Base-by-base conservation (phyloP, 1,140 invertebrate genomes). In the Drosophila sturtevanti region DNA sequence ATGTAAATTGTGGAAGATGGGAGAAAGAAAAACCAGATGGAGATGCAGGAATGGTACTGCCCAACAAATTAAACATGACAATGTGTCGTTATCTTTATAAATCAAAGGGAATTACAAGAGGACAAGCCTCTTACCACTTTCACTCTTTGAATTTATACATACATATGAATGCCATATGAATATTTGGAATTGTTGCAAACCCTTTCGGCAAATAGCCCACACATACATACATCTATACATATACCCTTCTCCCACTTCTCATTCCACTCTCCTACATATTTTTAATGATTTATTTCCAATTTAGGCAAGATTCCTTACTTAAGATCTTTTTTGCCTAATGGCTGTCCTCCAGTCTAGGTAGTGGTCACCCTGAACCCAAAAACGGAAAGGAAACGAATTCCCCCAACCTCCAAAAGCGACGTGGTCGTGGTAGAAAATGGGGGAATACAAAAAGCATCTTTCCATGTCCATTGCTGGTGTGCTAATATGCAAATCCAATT, bases 401-500 rank as follows among this genome's bases (percentile, higher is more conserved):
- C 56, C 61, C 16, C 1, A 1, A 4, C 7, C 12, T 12, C 0
- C n/a, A 64, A 56, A 14, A 31, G 44, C 62, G 54, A 21, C 44
- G 37, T n/a, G n/a, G 34, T n/a, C n/a, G n/a, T n/a, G n/a, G n/a
- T 12, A 44, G 64, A 0, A 31, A 31, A 31, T n/a, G 27, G 27
- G 75, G 74, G 65, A 63, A 66, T 44, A 77, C 4, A 31, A 31
- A 31, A 31, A n/a, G 35, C 24, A 16, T 31, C 35, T 16, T 14
- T 12, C 34, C 62, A 16, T 34, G 52, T 51, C 59, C 54, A 55
- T 63, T 66, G 52, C 67, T 63, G 77, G 82, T 76, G 89, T 89
- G 80, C 89, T 90, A 90, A 90, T 90, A 90, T 90, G 89, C 84
- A 90, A 90, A 90, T 90, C 84, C 89, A 90, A 86, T 89, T 90